A percentile compares a stretch with the other conserved stretches of the same genome.
These are phyloP conservation scores for Microtus pennsylvanicus DNA, from an alignment of 2,113 vertebrate species.

Conservation along the genomic window DNA sequence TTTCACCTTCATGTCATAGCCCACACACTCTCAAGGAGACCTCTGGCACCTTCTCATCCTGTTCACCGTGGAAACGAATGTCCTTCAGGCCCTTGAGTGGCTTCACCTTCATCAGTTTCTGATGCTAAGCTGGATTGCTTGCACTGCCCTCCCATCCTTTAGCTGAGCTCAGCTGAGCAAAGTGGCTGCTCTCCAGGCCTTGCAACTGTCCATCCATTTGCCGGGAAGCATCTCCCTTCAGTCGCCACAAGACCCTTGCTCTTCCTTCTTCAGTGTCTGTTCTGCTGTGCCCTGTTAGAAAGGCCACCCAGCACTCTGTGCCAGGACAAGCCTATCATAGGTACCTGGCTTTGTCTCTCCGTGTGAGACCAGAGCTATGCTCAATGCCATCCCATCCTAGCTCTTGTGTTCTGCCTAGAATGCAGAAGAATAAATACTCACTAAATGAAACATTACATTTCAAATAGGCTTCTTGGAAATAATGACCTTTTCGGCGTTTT, in stretches of 20 bases:
- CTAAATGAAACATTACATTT: background rate
- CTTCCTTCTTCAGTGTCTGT: background rate
- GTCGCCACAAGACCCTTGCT: background rate
- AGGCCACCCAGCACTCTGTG: background rate
- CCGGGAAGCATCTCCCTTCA: background rate
- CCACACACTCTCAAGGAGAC: background rate
- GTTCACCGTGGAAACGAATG: background rate
- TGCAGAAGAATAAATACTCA: background rate
- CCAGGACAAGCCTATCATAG: background rate
- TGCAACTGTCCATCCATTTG: background rate
- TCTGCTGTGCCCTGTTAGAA: background rate
- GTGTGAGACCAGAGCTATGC: background rate
- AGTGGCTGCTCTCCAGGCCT: background rate
- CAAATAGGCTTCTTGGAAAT: background rate
- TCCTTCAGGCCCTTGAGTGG: background rate
- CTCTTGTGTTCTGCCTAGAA: background rate
- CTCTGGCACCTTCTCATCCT: background rate
- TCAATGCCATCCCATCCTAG: background rate
- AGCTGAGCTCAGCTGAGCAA: background rate
- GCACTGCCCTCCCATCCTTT: background rate
- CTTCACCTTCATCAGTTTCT: background rate
- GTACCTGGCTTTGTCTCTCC: background rate
- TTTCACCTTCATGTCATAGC: background rate
- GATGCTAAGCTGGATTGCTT: background rate
- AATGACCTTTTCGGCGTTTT: too few relatives aligned